Evolutionary conservation across 2,888 invertebrate genomes (phyloP).

Genomic region (Blastobasis lacticolella): DNA sequence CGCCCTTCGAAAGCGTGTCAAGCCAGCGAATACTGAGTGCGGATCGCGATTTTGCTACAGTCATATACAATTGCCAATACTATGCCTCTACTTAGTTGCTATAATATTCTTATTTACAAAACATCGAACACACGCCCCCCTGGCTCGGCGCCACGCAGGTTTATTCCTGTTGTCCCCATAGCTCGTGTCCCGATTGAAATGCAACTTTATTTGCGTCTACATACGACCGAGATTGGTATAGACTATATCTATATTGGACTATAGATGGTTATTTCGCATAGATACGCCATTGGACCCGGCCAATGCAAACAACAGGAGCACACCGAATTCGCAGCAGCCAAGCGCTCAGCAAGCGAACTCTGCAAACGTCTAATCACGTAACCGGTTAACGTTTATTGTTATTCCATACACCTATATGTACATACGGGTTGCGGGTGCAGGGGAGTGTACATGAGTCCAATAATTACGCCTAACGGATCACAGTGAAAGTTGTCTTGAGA

Average conservation of each 20-base stretch:
- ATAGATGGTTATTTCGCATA: too few relatives aligned
- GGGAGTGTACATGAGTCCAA: conserved; percentile 28
- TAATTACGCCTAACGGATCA: conserved; percentile 65
- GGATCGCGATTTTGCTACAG: conserved; percentile 1
- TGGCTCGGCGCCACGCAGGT: neutral
- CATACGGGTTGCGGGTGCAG: conserved; percentile 8
- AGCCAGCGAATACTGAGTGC: neutral
- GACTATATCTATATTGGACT: too few relatives aligned
- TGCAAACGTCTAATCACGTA: neutral
- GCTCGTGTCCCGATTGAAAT: neutral
- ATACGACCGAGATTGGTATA: too few relatives aligned
- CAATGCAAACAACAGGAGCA: neutral
- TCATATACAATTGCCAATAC: conserved; percentile 8
- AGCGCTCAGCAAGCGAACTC: conserved; percentile 12
- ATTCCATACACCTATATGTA: conserved; percentile 13
- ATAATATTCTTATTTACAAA: conserved; percentile 30
- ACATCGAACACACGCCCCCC: conserved; percentile 22
- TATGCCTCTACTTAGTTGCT: conserved; percentile 25
- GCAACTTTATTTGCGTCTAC: too few relatives aligned
- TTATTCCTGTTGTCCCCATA: neutral
- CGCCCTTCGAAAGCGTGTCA: too few relatives aligned
- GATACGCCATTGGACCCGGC: too few relatives aligned
- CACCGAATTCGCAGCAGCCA: neutral
- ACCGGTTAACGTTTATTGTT: too few relatives aligned
- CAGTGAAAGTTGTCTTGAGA: conserved; percentile 65